Evolutionary conservation across 1,140 invertebrate species (phyloP), one percentile per base, ranked within the genome.

Genomic region (Lasaia peninsularis): DNA sequence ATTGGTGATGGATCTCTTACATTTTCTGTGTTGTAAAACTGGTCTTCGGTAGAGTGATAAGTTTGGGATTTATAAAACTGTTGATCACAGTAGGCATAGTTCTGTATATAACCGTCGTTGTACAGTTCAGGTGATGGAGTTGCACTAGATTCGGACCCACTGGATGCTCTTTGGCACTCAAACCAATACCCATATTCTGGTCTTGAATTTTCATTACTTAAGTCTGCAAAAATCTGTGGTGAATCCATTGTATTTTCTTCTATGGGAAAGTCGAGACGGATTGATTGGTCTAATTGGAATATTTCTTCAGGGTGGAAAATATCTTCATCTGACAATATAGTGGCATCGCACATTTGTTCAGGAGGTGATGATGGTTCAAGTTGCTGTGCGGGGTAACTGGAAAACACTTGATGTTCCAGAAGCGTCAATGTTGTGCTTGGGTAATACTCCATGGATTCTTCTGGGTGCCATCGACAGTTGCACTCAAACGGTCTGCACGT

Each of bases 231-330:
- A 0, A 93, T 94, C 0, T 93, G 91, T 0, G 94, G 93, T 0
- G 94, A 94, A 24, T 91, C 90, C 4, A 91, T 67, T 0, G 91
- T 91, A 37, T 62, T 86, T 62, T 82, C 83, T 69, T 78, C 82
- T 55, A 80, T 74, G 24, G 88, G 80, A 54, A 91, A 93, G 58
- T 94, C 92, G 0, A 92, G 84, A 63, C 93, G 88, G n/a, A 94
- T 88, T 0, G 94, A 93, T 72, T 94, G 94, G 61, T 94, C 94
- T 33, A 95, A 71, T 74, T 95, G 94, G 71, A 95, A 95, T 49
- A 95, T 94, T 78, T 95, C 93, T 71, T 95, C 93, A 0, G 94
- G 93, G 67, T 94, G 93, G 71, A 95, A 94, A n/a, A 94, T 89
- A 65, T 95, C 94, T 6, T 91, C 90, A 0, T 90, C 86, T 50